Percentiles rank a stretch among this genome's conserved stretches.
phyloP scores from a whole-genome alignment of 2,113 vertebrate genomes.

The Echinops telfairi region DNA sequence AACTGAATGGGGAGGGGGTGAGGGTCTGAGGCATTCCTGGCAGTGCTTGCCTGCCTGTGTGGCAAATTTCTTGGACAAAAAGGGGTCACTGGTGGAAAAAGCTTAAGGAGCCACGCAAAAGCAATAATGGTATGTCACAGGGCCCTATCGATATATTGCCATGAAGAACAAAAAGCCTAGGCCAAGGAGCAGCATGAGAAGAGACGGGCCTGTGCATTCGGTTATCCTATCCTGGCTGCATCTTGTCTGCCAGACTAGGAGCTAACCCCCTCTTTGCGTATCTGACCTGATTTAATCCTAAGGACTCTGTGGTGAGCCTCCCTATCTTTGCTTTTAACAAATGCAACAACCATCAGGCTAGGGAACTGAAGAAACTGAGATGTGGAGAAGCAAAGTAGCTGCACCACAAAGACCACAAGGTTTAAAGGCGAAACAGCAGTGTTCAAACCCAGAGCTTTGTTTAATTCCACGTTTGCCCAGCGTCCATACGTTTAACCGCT shows the following conservation, averaged over 20 bases:
- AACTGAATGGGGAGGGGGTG: no score
- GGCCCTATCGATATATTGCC: background rate
- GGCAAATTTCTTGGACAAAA: no score
- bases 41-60: no score
- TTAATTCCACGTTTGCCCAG: no score
- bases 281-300: background rate
- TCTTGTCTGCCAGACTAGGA: background rate
- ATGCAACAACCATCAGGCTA: no score
- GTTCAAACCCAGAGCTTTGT: no score
- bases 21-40: no score
- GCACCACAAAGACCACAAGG: background rate
- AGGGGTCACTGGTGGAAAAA: no score
- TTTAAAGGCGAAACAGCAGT: background rate
- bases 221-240: background rate
- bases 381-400: background rate
- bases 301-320: background rate
- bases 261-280: background rate
- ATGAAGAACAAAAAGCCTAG: background rate
- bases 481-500: no score
- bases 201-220: no score
- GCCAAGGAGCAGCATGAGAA: no score
- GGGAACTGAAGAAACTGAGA: background rate
- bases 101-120: background rate
- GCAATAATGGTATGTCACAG: background rate
- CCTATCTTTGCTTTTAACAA: background rate